phyloP scores from a whole-genome alignment of 2,113 vertebrate genomes.

The Scophthalmus maximus region DNA sequence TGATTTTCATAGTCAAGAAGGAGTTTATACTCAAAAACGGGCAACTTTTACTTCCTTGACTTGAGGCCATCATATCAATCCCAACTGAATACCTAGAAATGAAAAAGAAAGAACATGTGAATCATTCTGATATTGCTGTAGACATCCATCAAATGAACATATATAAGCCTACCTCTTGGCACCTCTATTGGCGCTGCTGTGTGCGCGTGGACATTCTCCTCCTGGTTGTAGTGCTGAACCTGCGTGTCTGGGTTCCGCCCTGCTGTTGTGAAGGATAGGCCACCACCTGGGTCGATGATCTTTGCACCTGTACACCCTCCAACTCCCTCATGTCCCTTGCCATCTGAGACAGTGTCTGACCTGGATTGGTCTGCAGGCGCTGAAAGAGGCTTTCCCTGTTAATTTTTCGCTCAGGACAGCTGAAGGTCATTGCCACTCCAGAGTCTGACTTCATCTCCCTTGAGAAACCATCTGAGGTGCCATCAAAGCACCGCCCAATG shows the following conservation, averaged over 20 bases:
- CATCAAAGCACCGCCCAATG: constrained; percentile 96
- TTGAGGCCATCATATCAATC: constrained; percentile 44
- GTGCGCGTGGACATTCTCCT: constrained; percentile 63
- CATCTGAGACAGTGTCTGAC: constrained; percentile 87
- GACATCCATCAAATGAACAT: background rate
- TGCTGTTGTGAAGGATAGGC: constrained; percentile 81
- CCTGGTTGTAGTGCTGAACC: constrained; percentile 71
- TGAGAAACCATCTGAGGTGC: constrained; percentile 95
- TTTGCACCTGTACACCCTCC: constrained; percentile 74
- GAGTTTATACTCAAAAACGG: constrained; percentile 62
- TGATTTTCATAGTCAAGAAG: constrained; percentile 50
- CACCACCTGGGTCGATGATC: constrained; percentile 78
- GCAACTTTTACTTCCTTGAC: constrained; percentile 47
- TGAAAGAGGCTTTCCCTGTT: constrained; percentile 92
- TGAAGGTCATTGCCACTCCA: constrained; percentile 91
- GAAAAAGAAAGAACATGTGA: constrained; percentile 31
- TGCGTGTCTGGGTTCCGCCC: constrained; percentile 70
- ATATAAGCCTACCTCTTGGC: constrained; percentile 53
- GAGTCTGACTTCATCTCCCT: constrained; percentile 90
- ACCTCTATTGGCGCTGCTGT: constrained; percentile 72
- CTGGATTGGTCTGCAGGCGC: constrained; percentile 88
- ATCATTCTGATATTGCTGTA: background rate
- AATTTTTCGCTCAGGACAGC: constrained; percentile 87
- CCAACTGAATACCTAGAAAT: constrained; percentile 53
- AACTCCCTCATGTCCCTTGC: constrained; percentile 88